Base-by-base conservation (phyloP, 1,140 invertebrate species). In the Cardiocondyla obscurior region DNA sequence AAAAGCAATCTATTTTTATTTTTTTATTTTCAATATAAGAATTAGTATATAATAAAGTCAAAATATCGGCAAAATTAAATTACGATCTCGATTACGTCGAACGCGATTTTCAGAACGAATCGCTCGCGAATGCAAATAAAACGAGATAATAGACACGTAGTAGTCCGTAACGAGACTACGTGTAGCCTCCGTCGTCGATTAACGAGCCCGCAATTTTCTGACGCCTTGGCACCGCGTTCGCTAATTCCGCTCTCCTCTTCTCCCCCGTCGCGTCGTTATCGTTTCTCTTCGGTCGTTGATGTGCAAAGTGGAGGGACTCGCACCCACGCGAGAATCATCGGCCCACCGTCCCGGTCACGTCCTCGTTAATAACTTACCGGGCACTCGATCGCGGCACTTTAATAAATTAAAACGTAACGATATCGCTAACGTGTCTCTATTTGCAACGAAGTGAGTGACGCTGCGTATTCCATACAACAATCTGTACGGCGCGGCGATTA, bases 211-310 rank as follows among this genome's bases (percentile, higher is more conserved):
- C 55, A 81, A 73, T 85, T 85, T 69, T 67, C 77, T 65, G 30
- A 51, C 53, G 53, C 39, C 65, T 46, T 60, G 82, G 39, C 28
- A 51, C 19, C 22, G 44, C 55, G 19, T 67, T 69, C 46, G 30
- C 39, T 36, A 30, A 42, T 42, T 28, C 28, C 22, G 30, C 25
- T 64, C 62, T 64, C 60, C 33, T 36, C 19, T 33, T 69, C 19
- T 7, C 28, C 72, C 57, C 22, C n/a, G 49, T 49, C 28, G 73
- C 12, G 22, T 62, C 74, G 46, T 77, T 77, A 77, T 77, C 60
- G 33, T 67, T n/a, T 79, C 73, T 33, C 72, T 6, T 62, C 73
- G 44, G 55, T 86, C 83, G 65, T 55, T 46, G 74, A 81, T 84
- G 84, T 39, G 64, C 49, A 19, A 42, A 44, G 33, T 69, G 16